Percentiles rank a stretch among this genome's conserved stretches.
These are phyloP conservation scores for Acheta domesticus DNA, from an alignment of 2,888 invertebrate genomes.

Conservation along the genomic window DNA sequence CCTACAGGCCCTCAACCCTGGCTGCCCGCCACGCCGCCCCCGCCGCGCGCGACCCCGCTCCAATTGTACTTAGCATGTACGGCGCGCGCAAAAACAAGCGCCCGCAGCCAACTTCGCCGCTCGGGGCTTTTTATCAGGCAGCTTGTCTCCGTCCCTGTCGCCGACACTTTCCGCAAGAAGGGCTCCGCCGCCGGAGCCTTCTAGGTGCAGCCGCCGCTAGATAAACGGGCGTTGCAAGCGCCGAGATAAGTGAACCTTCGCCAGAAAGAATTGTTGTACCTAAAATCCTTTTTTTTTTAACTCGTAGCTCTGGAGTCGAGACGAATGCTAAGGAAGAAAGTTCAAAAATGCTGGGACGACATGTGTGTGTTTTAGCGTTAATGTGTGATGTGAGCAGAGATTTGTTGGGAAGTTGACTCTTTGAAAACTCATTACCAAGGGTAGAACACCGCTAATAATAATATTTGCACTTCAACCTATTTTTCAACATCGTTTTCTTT, in stretches of 20 bases:
- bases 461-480: no score
- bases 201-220: not conserved
- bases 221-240: not conserved
- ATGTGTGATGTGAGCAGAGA: no score
- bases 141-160: not conserved
- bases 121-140: no score
- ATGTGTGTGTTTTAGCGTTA: no score
- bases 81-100: not conserved
- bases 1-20: not conserved
- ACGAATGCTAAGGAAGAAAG: no score
- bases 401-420: no score
- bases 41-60: not conserved
- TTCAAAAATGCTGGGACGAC: no score
- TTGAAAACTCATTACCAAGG: no score
- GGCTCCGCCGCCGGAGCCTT: not conserved
- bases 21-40: not conserved
- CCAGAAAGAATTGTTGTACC: not conserved
- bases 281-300: no score
- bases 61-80: constrained; percentile 9
- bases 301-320: no score
- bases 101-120: not conserved
- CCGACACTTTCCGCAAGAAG: not conserved
- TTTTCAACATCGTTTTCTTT: no score
- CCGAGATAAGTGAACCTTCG: not conserved
- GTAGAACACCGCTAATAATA: no score